These are phyloP conservation scores for Drosophila demipolita DNA, from an alignment of 2,888 invertebrate species.

Conservation along the genomic window DNA sequence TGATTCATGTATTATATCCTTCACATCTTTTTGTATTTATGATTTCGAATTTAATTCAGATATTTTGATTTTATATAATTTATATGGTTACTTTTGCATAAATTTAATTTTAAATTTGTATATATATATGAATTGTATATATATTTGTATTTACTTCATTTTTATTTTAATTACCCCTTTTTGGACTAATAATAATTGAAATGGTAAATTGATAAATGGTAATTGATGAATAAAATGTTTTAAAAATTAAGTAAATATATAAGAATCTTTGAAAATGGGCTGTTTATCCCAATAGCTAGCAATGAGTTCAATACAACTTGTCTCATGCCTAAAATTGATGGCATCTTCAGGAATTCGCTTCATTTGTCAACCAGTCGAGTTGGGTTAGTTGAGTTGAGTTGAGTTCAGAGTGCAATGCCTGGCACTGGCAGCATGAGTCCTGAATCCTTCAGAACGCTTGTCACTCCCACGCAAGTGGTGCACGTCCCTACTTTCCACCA, in stretches of 20 bases:
- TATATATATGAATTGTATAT: too few relatives aligned
- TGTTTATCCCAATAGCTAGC: not conserved
- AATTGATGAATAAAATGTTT: not conserved
- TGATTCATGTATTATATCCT: not conserved
- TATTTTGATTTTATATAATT: not conserved
- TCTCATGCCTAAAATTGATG: conserved; percentile 20
- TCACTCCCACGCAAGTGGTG: conserved; percentile 11
- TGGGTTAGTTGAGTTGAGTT: not conserved
- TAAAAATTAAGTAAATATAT: not conserved
- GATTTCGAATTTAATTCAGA: not conserved
- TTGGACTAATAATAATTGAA: too few relatives aligned
- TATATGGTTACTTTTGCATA: not conserved
- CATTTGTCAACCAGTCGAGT: conserved; percentile 64
- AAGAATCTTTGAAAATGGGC: not conserved
- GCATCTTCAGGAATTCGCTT: conserved; percentile 45
- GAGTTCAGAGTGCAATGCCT: not conserved
- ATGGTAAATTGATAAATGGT: not conserved
- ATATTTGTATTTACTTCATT: not conserved
- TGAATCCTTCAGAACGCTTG: conserved; percentile 18
- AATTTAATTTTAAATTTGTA: not conserved
- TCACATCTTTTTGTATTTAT: not conserved
- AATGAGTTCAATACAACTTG: not conserved
- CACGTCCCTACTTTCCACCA: conserved; percentile 6
- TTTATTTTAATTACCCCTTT: not conserved
- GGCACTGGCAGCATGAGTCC: conserved; percentile 26